Percentiles rank a stretch among this genome's conserved stretches.
phyloP scores from a whole-genome alignment of 2,888 invertebrate genomes.

The Drosophila melanosoma region DNA sequence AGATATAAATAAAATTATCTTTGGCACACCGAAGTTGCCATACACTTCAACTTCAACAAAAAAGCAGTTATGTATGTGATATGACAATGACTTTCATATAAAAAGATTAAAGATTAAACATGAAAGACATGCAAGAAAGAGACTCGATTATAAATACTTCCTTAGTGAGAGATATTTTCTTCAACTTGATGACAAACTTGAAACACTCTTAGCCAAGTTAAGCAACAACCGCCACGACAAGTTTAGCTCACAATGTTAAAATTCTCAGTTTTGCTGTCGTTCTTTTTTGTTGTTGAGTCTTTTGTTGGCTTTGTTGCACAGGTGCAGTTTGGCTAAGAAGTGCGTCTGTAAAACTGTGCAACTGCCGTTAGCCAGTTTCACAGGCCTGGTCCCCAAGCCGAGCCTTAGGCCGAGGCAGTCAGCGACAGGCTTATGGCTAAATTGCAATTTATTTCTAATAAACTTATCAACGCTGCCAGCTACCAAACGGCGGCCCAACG shows the following conservation, averaged over 20 bases:
- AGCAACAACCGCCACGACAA: conserved; percentile 6
- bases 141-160: neutral
- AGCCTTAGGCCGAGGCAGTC: neutral
- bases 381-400: conserved; percentile 1
- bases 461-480: conserved; percentile 77
- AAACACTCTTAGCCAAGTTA: neutral
- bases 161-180: neutral
- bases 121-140: neutral
- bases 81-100: neutral
- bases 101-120: too few species aligned
- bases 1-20: neutral
- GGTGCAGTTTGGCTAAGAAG: conserved; percentile 45
- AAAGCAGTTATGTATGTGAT: neutral
- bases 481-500: conserved; percentile 54
- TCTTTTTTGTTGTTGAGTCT: neutral
- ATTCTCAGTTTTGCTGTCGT: conserved; percentile 19
- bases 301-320: conserved; percentile 49
- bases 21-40: conserved; percentile 1
- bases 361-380: conserved; percentile 60
- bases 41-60: neutral
- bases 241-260: conserved; percentile 27
- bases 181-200: neutral
- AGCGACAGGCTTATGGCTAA: conserved; percentile 56
- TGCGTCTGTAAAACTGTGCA: conserved; percentile 48
- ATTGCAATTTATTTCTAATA: conserved; percentile 81